A percentile compares a stretch with the other conserved stretches of the same genome.
These are phyloP conservation scores for Diploscapter pachys DNA, from an alignment of 1,140 invertebrate genomes.

Conservation along the genomic window DNA sequence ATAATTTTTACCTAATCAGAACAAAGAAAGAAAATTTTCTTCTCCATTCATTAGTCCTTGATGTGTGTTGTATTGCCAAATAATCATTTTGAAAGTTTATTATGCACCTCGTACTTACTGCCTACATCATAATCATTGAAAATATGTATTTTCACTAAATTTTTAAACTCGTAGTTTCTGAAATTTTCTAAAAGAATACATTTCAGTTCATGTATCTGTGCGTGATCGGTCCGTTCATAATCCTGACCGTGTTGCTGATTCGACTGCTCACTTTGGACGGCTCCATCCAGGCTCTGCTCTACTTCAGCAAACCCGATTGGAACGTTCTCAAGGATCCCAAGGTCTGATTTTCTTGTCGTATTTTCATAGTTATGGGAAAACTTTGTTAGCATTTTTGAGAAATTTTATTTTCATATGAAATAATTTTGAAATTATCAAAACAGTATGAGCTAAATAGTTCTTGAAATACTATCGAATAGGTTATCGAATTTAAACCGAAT, in stretches of 20 bases:
- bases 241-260: constrained; percentile 75
- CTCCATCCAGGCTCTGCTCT: constrained; percentile 73
- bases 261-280: constrained; percentile 77
- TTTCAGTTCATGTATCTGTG: constrained; percentile 55
- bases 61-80: too few species aligned
- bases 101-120: not conserved
- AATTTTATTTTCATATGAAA: too few species aligned
- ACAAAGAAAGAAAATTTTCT: too few species aligned
- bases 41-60: too few species aligned
- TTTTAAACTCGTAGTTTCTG: not conserved
- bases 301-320: constrained; percentile 82
- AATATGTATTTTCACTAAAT: not conserved
- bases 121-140: not conserved
- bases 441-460: too few species aligned
- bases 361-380: too few species aligned
- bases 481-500: too few species aligned
- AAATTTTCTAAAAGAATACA: not conserved
- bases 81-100: too few species aligned
- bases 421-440: too few species aligned
- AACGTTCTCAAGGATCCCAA: constrained; percentile 58
- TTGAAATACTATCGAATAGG: too few species aligned
- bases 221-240: constrained; percentile 70
- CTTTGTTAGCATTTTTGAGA: too few species aligned
- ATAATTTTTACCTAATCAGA: too few species aligned
- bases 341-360: constrained; percentile 61